Percentiles rank a stretch among this genome's conserved stretches.
Evolutionary conservation across 2,797 vertebrate genomes (phyloP).

Genomic region (Phalanger gymnotis): DNA sequence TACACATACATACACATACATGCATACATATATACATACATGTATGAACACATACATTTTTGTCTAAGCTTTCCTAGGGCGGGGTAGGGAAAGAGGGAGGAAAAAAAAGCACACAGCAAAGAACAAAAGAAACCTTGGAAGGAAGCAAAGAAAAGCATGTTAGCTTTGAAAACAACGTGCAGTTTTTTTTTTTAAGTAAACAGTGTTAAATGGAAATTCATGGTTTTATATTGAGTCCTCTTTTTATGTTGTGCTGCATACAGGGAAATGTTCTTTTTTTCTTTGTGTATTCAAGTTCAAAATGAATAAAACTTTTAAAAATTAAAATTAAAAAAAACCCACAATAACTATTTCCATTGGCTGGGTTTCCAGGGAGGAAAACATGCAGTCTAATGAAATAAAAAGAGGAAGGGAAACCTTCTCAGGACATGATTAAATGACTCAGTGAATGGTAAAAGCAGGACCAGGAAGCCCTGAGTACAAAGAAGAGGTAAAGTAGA

Average conservation of each 20-base stretch:
- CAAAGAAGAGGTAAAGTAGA: neutral
- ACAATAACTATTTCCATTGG: neutral
- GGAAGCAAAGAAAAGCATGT: neutral
- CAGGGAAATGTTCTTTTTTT: neutral
- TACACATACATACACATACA: neutral
- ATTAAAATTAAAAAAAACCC: neutral
- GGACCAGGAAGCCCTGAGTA: neutral
- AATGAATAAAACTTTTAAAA: neutral
- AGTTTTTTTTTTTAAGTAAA: neutral
- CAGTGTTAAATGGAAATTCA: neutral
- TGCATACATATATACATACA: too few relatives aligned
- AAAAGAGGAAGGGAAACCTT: neutral
- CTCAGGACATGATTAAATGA: neutral
- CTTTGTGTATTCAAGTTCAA: neutral
- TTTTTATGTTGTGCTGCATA: neutral
- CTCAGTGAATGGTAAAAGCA: constrained; percentile 16
- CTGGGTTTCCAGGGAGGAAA: constrained; percentile 18
- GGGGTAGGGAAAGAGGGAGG: neutral
- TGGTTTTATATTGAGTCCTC: neutral
- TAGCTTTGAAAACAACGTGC: neutral
- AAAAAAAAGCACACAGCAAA: neutral
- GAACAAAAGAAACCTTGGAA: neutral
- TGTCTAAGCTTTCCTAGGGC: neutral
- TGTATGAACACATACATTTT: too few relatives aligned
- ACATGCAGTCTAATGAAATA: neutral